Evolutionary conservation across 2,797 vertebrate genomes (phyloP).

Genomic region (Geotria australis): DNA sequence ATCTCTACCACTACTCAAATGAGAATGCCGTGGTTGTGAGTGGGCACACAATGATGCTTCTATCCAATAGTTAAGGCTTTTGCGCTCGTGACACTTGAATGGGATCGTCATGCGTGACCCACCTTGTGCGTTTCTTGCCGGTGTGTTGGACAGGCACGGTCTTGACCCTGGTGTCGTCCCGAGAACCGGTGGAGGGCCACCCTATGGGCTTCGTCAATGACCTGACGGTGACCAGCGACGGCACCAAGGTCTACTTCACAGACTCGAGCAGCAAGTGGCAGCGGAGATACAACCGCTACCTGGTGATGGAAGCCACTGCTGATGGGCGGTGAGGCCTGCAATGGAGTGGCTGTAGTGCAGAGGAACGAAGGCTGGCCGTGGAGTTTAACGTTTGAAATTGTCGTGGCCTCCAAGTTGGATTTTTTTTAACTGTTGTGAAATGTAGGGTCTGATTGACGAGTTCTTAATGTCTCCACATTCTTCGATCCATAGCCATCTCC

Average conservation of each 20-base stretch:
- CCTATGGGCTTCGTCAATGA: slow-evolving; percentile 63
- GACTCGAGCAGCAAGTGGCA: slow-evolving; percentile 91
- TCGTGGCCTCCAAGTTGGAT: neutral
- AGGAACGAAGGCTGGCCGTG: neutral
- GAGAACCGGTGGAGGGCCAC: slow-evolving; percentile 29
- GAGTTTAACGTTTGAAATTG: neutral
- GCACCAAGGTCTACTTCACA: slow-evolving; percentile 67
- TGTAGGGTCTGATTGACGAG: neutral
- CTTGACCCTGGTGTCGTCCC: slow-evolving; percentile 22
- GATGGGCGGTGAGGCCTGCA: slow-evolving; percentile 41
- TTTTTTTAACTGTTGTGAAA: neutral
- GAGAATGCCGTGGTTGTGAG: no score
- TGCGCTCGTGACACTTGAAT: no score
- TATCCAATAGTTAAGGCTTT: no score
- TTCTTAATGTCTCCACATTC: neutral
- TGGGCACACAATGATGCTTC: no score
- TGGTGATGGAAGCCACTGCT: slow-evolving; percentile 64
- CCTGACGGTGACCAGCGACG: slow-evolving; percentile 43
- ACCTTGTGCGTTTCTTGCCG: no score
- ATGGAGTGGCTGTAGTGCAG: neutral
- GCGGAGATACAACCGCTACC: slow-evolving; percentile 35
- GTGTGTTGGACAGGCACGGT: slow-evolving; percentile 19
- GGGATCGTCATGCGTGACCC: no score
- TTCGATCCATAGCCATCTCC: no score
- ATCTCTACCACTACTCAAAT: no score